Conservation (phyloP, 2,888 invertebrate species). For the Lathronympha strigana region DNA sequence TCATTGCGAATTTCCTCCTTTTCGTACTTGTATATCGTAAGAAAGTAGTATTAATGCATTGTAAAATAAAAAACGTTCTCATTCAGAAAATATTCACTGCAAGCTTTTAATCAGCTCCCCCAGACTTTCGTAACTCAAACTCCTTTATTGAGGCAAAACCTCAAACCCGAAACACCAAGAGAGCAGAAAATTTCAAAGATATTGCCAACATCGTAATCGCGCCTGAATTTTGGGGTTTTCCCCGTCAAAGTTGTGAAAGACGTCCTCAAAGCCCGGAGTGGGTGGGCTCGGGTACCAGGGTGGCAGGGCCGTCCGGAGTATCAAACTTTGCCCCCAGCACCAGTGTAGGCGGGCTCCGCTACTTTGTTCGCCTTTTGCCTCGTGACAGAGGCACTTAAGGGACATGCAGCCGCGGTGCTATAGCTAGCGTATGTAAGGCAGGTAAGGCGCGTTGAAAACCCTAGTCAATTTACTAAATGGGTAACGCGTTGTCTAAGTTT, state of each 20-base stretch:
- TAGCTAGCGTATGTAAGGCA: conserved; percentile 48
- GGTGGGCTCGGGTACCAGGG: conserved; percentile 75
- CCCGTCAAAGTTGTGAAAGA: conserved; percentile 81
- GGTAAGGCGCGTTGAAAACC: conserved; percentile 16
- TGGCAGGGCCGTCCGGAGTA: conserved; percentile 63
- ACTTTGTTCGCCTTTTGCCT: conserved; percentile 82
- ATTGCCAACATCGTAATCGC: conserved; percentile 79
- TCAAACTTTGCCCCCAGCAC: conserved; percentile 77
- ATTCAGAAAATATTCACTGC: background rate
- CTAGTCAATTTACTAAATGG: conserved; percentile 31
- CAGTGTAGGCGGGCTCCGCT: conserved; percentile 68
- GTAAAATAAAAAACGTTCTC: background rate
- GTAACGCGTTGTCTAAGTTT: background rate
- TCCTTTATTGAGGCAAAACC: conserved; percentile 41
- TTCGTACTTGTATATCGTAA: too few species aligned
- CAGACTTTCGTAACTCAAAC: conserved; percentile 30
- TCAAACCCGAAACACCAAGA: conserved; percentile 54
- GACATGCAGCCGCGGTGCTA: conserved; percentile 68
- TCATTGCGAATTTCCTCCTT: too few species aligned
- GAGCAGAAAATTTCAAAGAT: conserved; percentile 79
- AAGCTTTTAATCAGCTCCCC: conserved; percentile 12
- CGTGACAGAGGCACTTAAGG: conserved; percentile 82
- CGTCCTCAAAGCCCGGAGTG: conserved; percentile 80
- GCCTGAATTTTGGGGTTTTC: conserved; percentile 82
- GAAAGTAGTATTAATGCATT: too few species aligned